Evolutionary conservation across 2,113 vertebrate species (phyloP), one percentile per base, ranked within the genome.

Genomic region (Anarrhichthys ocellatus): DNA sequence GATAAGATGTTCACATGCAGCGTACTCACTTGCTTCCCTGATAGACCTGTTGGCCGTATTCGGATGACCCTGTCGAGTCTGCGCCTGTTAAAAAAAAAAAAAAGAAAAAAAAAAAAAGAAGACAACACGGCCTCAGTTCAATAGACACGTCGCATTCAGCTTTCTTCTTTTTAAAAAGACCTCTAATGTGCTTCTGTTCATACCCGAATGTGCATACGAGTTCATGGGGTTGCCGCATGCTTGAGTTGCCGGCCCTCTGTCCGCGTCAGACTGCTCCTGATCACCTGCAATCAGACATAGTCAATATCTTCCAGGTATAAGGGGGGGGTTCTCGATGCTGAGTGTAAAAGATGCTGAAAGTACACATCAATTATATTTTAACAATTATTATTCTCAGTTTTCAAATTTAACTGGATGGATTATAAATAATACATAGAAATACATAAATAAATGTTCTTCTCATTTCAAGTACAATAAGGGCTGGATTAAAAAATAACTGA

Each of bases 31-130:
- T 94, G 92, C 17, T 94, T 80, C 89, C 94, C 88, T 95, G 95
- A 87, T 95, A 96, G 32, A 95, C 93, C 80, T 95, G 94, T 56
- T 95, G 93, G 63, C 86, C 90, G 91, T 92, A 96, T 80, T 95
- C 95, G 34, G 94, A 76, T 0, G 90, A 78, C 24, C 85, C 86
- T 6, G 94, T 90, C 8, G 93, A 34, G 58, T 93, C 90, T 9
- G 93, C 13, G 9, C 48, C 89, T 91, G 81, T 34, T 7, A 81
- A 15, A 62, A 44, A 52, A 34, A 84, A 15, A 61, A 38, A 52
- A 27, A 27, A 27, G n/a, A 32, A 1, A 63, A 34, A 46, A 29
- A 29, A 29, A 29, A 29, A 52, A 73, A 61, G 9, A 32, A 27
- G 20, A 86, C 5, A 63, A 46, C 8, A 66, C 0, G 0, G 3